Evolutionary conservation across 2,797 vertebrate genomes (phyloP), one percentile per base, ranked within the genome.

Genomic region (Steatocranus sp.): DNA sequence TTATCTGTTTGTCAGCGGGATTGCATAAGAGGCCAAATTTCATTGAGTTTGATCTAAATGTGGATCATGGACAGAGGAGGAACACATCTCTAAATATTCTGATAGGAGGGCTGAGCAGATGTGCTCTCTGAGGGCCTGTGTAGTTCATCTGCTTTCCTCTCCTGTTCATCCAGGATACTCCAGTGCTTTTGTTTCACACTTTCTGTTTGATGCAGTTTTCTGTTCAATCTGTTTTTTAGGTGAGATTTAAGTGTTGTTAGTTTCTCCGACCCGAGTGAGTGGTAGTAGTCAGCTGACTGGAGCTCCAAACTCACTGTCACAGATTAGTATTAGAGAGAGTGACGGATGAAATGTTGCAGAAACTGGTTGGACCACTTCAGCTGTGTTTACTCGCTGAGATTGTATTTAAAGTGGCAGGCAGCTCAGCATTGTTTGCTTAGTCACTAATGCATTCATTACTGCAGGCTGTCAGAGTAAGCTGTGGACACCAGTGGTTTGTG

Each of bases 201-300:
- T 15, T 56, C 23, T 50, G 0, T 34, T 58, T 6, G 7, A 41
- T 36, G 6, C 8, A 18, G 3, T 61, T 79, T 18, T 46, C 2
- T 51, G 27, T 73, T 27, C 2, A 51, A 2, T 46, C 63, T n/a
- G 7, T 46, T 70, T 17, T 3, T 25, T 23, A 43, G 38, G 23
- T 43, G 36, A 43, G 23, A 18, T 41, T 25, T 4, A 66, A 66
- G 3, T 15, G n/a, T 66, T 20, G 11, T 66, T 66, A 0, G 34
- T 25, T 43, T 11, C 20, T 9, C 0, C 36, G 5, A 9, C 12
- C 8, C 0, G 8, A 23, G 20, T 10, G 14, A 41, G 63, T 8
- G 4, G 66, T 56, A 27, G 34, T 17, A 25, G 18, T 50, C 17
- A 75, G 12, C 66, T 25, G 53, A 56, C 53, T 32, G 38, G 23